Evolutionary conservation across 2,113 vertebrate genomes (phyloP).

Genomic region (Elgaria multicarinata): DNA sequence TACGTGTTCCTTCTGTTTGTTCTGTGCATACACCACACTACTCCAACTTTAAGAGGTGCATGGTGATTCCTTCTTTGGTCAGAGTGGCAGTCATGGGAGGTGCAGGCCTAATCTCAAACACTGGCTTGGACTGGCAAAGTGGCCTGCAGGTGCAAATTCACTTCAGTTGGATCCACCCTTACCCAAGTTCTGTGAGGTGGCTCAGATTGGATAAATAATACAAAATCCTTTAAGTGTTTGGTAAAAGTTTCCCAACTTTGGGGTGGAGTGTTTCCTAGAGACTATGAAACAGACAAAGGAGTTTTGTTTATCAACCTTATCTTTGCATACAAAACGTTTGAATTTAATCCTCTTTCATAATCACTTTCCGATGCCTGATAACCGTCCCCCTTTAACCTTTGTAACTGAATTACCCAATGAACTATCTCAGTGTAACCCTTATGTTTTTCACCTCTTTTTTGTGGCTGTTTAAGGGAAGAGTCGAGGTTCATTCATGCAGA

Average conservation of each 20-base stretch:
- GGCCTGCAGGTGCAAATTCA: neutral
- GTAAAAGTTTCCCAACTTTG: constrained; percentile 28
- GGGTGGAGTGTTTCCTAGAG: constrained; percentile 39
- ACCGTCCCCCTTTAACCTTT: constrained; percentile 63
- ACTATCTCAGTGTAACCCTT: constrained; percentile 66
- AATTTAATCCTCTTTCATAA: constrained; percentile 71
- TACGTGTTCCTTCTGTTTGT: neutral
- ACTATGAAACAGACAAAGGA: constrained; percentile 35
- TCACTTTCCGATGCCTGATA: constrained; percentile 65
- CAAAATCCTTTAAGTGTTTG: constrained; percentile 1
- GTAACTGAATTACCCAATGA: constrained; percentile 67
- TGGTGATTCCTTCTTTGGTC: neutral
- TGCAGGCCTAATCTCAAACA: neutral
- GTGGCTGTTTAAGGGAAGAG: constrained; percentile 60
- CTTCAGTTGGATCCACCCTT: neutral
- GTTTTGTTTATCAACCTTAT: constrained; percentile 52
- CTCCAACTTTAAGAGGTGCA: neutral
- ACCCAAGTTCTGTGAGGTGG: neutral
- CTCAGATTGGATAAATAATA: constrained; percentile 29
- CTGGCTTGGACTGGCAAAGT: neutral
- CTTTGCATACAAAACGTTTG: constrained; percentile 48
- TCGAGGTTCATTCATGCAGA: constrained; percentile 67
- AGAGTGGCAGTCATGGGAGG: neutral
- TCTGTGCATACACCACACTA: neutral
- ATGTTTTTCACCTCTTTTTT: neutral